Evolutionary conservation across 1,140 invertebrate genomes (phyloP).

Genomic region (Galleria mellonella): DNA sequence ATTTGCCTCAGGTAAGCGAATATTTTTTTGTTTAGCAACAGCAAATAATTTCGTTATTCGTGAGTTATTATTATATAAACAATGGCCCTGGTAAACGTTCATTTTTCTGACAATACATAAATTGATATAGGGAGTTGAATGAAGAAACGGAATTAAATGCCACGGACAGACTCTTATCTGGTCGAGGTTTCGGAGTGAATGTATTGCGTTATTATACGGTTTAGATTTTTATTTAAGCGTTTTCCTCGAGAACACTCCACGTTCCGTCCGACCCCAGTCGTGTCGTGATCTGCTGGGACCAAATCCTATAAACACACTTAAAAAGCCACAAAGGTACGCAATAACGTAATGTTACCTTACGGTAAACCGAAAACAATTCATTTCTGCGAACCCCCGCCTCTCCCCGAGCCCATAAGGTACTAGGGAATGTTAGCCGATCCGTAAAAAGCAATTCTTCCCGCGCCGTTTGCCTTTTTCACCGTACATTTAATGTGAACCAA

Average conservation of each 20-base stretch:
- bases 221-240: no score
- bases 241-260: no score
- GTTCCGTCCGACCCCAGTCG: no score
- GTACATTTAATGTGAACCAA: constrained; percentile 55
- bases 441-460: constrained; percentile 63
- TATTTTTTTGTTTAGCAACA: constrained; percentile 7
- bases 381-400: constrained; percentile 26
- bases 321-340: constrained; percentile 49
- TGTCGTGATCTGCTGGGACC: neutral
- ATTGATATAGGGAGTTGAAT: no score
- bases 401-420: constrained; percentile 17
- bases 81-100: neutral
- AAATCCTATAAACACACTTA: constrained; percentile 47
- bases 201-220: no score
- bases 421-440: constrained; percentile 51
- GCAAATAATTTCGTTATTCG: neutral
- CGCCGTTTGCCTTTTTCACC: constrained; percentile 53
- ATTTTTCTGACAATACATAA: no score
- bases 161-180: no score
- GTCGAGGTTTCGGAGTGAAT: no score
- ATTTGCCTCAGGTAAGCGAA: constrained; percentile 22
- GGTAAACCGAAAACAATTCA: constrained; percentile 55
- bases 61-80: neutral
- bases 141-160: no score
- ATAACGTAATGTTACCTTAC: constrained; percentile 49